Conservation (phyloP, 23 tunicate species). For the Styela plicata region DNA sequence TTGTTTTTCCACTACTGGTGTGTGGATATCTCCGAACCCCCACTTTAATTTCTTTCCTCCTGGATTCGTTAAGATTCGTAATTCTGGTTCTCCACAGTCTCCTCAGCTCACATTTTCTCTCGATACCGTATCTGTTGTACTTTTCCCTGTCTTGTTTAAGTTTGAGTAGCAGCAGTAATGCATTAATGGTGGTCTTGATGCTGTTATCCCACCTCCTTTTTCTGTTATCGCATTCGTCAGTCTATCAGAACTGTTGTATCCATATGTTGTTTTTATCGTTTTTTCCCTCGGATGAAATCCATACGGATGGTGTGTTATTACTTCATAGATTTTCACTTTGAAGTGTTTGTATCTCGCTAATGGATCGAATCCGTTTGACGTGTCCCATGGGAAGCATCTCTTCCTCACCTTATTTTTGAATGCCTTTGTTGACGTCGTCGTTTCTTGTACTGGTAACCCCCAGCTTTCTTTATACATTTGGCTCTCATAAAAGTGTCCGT, state of each 20-base stretch:
- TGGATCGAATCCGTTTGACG: neutral
- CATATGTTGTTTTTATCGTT: neutral
- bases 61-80: neutral
- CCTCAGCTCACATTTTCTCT: neutral
- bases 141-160: neutral
- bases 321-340: neutral
- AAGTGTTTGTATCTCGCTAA: neutral
- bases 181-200: neutral
- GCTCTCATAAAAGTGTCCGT: too few relatives aligned
- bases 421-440: too few relatives aligned
- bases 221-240: neutral
- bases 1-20: neutral
- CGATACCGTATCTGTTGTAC: too few relatives aligned
- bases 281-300: neutral
- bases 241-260: neutral
- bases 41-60: neutral
- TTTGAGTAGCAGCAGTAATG: neutral
- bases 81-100: neutral
- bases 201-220: neutral
- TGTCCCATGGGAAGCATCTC: neutral
- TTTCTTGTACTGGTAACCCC: too few relatives aligned
- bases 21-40: neutral
- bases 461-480: too few relatives aligned
- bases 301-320: neutral
- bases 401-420: neutral